phyloP scores from a whole-genome alignment of 2,888 invertebrate genomes.

The Pinctada fucata region DNA sequence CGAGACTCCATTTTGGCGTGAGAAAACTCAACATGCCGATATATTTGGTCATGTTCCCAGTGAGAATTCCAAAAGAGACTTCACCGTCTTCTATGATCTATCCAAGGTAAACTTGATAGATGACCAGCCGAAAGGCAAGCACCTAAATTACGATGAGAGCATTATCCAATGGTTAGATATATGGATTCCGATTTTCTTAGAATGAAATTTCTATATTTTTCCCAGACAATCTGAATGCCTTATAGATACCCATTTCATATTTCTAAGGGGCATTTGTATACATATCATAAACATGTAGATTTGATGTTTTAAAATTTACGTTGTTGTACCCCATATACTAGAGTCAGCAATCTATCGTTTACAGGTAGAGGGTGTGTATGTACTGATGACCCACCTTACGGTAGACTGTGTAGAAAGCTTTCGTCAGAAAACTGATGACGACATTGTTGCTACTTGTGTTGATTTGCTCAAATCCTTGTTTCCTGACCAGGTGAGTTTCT shows the following conservation, averaged over 20 bases:
- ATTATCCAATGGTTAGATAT: too few species aligned
- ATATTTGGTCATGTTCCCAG: conserved; percentile 77
- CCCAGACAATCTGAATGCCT: too few species aligned
- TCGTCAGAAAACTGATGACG: conserved; percentile 72
- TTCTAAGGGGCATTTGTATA: too few species aligned
- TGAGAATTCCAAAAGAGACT: conserved; percentile 72
- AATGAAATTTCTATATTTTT: too few species aligned
- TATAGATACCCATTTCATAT: too few species aligned
- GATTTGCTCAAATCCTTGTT: conserved; percentile 75
- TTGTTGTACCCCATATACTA: neutral
- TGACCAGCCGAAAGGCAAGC: too few species aligned
- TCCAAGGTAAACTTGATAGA: conserved; percentile 51
- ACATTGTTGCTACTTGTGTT: conserved; percentile 75
- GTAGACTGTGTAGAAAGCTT: conserved; percentile 76
- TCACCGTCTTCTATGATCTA: conserved; percentile 78
- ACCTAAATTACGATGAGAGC: too few species aligned
- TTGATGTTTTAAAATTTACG: too few species aligned
- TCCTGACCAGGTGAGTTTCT: conserved; percentile 72
- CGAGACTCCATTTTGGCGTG: conserved; percentile 76
- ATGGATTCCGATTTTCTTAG: too few species aligned
- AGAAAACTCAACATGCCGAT: conserved; percentile 63
- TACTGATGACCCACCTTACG: conserved; percentile 75
- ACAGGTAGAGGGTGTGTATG: neutral
- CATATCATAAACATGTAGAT: too few species aligned
- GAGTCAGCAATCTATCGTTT: neutral